These are phyloP conservation scores for Saxidomus purpurata DNA, from an alignment of 1,140 invertebrate genomes.

Conservation along the genomic window DNA sequence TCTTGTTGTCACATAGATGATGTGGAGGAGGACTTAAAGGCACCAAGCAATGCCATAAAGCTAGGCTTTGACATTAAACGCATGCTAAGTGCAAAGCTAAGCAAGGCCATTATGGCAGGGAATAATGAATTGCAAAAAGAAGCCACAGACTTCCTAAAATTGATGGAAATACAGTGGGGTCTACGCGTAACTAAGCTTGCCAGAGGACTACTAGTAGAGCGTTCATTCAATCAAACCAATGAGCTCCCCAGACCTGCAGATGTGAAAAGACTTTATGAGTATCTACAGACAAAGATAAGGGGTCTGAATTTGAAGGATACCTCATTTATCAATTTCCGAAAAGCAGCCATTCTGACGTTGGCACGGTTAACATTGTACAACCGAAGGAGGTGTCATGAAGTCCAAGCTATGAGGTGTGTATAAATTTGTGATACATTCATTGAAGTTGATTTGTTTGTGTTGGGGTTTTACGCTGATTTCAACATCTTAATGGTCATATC, in stretches of 20 bases:
- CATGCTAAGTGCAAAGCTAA: conserved; percentile 44
- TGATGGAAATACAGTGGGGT: conserved; percentile 58
- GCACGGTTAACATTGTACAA: conserved; percentile 5
- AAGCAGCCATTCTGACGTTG: background rate
- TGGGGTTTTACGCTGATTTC: too few species aligned
- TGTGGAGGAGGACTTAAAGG: conserved; percentile 43
- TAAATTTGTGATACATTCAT: background rate
- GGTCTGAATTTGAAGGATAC: background rate
- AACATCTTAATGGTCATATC: too few species aligned
- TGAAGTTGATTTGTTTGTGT: background rate
- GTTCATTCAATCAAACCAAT: background rate
- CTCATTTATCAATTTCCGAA: background rate
- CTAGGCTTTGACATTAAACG: conserved; percentile 46
- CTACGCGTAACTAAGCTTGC: conserved; percentile 25
- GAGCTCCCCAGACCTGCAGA: conserved; percentile 4
- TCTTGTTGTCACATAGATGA: conserved; percentile 38
- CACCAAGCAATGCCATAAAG: conserved; percentile 58
- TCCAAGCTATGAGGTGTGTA: conserved; percentile 27
- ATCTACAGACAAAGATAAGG: background rate
- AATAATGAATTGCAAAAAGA: conserved; percentile 25
- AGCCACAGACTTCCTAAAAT: background rate
- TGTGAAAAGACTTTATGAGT: background rate
- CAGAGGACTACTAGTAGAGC: background rate
- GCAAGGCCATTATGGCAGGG: conserved; percentile 7
- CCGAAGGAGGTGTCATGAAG: background rate